Conservation (phyloP, 2,888 invertebrate genomes). For the Scelioninae gen. 1 region DNA sequence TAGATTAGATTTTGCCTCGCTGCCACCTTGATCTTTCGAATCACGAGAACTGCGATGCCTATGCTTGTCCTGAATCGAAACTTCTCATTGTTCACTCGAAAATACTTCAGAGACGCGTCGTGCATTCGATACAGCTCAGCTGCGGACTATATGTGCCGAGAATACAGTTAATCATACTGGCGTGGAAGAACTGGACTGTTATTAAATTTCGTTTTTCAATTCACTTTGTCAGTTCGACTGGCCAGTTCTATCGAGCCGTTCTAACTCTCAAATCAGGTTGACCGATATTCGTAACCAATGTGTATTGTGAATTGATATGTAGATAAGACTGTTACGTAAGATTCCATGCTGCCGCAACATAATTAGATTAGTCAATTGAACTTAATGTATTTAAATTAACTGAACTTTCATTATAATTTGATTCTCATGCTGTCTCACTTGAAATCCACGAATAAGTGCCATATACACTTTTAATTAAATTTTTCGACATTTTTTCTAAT, state of each 20-base stretch:
- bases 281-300: slow-evolving; percentile 37
- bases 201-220: slow-evolving; percentile 62
- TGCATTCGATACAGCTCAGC: slow-evolving; percentile 66
- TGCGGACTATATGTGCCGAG: slow-evolving; percentile 51
- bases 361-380: slow-evolving; percentile 21
- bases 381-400: slow-evolving; percentile 31
- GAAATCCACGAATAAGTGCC: neutral
- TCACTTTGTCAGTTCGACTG: slow-evolving; percentile 43
- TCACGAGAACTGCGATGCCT: slow-evolving; percentile 64
- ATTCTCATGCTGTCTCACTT: slow-evolving; percentile 10
- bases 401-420: slow-evolving; percentile 25
- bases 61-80: slow-evolving; percentile 67
- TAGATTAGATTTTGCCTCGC: slow-evolving; percentile 71
- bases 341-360: slow-evolving; percentile 13
- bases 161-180: slow-evolving; percentile 61
- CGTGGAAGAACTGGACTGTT: slow-evolving; percentile 49
- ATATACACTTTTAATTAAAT: too few relatives aligned
- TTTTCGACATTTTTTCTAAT: too few relatives aligned
- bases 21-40: slow-evolving; percentile 70
- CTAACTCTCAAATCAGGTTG: slow-evolving; percentile 39
- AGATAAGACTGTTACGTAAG: slow-evolving; percentile 38
- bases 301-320: slow-evolving; percentile 22
- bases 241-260: slow-evolving; percentile 16
- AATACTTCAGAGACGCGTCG: slow-evolving; percentile 59
- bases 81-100: slow-evolving; percentile 66